phyloP scores from a whole-genome alignment of 2,797 vertebrate genomes.

The Tiaroga cobitis region DNA sequence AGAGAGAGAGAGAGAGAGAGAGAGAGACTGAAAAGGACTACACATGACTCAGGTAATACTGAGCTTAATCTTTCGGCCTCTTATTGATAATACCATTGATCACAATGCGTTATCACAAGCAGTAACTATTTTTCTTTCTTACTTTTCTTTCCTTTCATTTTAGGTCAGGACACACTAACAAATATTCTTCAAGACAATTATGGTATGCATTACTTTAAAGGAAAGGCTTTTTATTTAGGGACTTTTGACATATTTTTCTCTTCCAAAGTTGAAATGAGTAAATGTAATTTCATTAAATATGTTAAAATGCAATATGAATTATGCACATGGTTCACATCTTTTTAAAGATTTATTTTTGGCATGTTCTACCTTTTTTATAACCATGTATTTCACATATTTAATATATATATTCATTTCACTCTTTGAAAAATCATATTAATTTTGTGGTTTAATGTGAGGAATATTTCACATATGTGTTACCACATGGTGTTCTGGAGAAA shows the following conservation, averaged over 20 bases:
- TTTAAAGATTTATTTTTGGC: neutral
- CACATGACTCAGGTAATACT: slow-evolving; percentile 13
- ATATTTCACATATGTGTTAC: neutral
- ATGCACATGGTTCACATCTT: neutral
- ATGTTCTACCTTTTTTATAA: neutral
- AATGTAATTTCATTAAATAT: neutral
- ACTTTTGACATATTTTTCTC: neutral
- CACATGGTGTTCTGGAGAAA: neutral
- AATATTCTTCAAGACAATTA: neutral
- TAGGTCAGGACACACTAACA: neutral
- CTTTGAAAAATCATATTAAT: neutral
- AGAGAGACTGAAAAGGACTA: neutral
- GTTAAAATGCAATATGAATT: neutral
- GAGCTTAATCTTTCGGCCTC: slow-evolving; percentile 10
- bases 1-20: slow-evolving; percentile 10
- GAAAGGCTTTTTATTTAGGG: neutral
- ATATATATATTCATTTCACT: neutral
- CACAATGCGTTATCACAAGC: neutral
- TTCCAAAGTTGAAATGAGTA: neutral
- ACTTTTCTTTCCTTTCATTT: neutral
- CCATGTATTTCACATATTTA: neutral
- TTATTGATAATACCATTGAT: neutral
- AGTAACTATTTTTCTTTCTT: neutral
- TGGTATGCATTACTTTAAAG: neutral
- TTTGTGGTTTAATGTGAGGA: neutral